These are phyloP conservation scores for Takifugu bimaculatus DNA, from an alignment of 2,113 vertebrate species.

Conservation along the genomic window DNA sequence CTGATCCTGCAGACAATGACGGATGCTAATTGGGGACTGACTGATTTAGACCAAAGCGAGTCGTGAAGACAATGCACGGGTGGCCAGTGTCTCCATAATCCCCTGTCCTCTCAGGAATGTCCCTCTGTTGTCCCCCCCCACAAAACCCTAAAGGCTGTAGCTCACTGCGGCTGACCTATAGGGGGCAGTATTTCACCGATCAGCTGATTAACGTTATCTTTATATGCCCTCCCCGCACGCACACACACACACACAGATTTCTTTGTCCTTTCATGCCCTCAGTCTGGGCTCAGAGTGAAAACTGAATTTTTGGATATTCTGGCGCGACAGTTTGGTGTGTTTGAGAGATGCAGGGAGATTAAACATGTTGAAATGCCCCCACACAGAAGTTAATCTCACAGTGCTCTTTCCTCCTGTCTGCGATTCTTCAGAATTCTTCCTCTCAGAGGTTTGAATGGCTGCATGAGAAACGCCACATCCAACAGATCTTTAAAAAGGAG, in stretches of 20 bases:
- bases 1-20: slow-evolving; percentile 62
- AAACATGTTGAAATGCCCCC: slow-evolving; percentile 16
- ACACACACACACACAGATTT: no score
- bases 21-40: slow-evolving; percentile 62
- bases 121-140: slow-evolving; percentile 14
- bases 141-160: not conserved
- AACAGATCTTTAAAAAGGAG: slow-evolving; percentile 19
- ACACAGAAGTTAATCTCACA: not conserved
- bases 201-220: no score
- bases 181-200: no score
- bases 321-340: slow-evolving; percentile 3
- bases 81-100: slow-evolving; percentile 50
- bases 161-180: not conserved
- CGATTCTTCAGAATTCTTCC: not conserved
- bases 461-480: not conserved
- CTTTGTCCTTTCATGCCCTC: no score
- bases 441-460: not conserved
- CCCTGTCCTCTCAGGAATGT: slow-evolving; percentile 50
- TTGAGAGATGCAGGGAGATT: slow-evolving; percentile 11
- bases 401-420: not conserved
- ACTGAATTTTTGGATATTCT: no score
- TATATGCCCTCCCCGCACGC: no score
- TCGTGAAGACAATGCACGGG: slow-evolving; percentile 47
- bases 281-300: no score
- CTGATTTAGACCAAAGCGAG: slow-evolving; percentile 49